Percentiles rank a stretch among this genome's conserved stretches.
phyloP scores from a whole-genome alignment of 2,113 vertebrate species.

The Struthidea cinerea region DNA sequence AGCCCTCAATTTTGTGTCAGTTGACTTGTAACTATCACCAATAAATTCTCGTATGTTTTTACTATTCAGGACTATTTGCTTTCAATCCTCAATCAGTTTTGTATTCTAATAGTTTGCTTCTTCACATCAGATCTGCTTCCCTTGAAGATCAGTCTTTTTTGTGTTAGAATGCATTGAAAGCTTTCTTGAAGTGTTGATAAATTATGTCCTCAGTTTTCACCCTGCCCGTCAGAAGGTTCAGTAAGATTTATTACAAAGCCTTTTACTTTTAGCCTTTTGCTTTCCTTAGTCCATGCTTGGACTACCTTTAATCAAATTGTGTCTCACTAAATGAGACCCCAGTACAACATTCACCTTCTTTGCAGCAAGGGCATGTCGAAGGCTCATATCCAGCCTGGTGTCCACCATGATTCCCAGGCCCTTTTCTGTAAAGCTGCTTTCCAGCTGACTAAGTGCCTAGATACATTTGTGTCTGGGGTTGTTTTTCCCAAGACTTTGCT shows the following conservation, averaged over 20 bases:
- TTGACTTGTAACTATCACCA: background rate
- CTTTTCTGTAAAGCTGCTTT: background rate
- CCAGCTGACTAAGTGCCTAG: background rate
- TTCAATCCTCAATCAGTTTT: background rate
- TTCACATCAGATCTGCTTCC: background rate
- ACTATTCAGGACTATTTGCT: background rate
- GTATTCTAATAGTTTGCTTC: background rate
- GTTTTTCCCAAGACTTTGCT: background rate
- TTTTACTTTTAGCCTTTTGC: background rate
- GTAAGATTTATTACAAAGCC: background rate
- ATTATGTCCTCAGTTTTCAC: background rate
- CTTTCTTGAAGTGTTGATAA: background rate
- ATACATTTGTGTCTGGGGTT: background rate
- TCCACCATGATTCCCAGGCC: background rate
- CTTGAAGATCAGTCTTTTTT: background rate
- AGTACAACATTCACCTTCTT: background rate
- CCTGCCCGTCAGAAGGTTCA: background rate
- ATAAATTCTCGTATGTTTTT: background rate
- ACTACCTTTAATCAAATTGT: constrained; percentile 6
- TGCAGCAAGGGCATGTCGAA: background rate
- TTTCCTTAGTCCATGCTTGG: background rate
- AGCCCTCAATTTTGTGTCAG: background rate
- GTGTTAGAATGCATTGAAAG: background rate
- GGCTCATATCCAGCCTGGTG: background rate
- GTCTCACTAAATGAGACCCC: background rate